A percentile compares a stretch with the other conserved stretches of the same genome.
Conservation (phyloP, 2,888 invertebrate species). For the Tanypteryx hageni region DNA sequence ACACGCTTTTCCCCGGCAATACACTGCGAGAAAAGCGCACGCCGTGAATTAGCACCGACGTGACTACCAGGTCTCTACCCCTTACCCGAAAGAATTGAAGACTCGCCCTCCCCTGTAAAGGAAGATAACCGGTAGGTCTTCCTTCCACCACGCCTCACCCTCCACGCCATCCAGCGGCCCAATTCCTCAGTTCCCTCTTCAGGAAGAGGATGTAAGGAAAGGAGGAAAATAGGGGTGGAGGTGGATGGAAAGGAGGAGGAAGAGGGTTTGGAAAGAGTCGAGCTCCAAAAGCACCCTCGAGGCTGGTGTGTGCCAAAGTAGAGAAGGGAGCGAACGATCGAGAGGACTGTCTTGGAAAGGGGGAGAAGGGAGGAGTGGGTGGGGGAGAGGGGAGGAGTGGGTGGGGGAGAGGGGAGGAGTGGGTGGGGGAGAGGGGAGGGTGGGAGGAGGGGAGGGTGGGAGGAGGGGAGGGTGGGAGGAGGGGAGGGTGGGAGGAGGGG, state of each 20-base stretch:
- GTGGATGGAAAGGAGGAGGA: neutral
- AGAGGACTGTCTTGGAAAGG: neutral
- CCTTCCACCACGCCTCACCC: neutral
- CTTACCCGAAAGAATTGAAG: neutral
- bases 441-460: neutral
- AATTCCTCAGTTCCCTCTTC: neutral
- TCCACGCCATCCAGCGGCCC: neutral
- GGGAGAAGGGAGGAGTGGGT: neutral
- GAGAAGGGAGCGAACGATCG: neutral
- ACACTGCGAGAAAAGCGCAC: neutral
- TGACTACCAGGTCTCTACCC: neutral
- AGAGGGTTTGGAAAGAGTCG: neutral
- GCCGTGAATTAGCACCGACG: neutral
- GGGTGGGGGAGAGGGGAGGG: neutral
- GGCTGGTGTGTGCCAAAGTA: neutral
- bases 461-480: neutral
- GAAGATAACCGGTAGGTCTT: constrained; percentile 4
- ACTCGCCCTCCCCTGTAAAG: neutral
- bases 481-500: neutral
- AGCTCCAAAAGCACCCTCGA: neutral
- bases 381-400: neutral
- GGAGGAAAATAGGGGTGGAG: neutral
- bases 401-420: neutral
- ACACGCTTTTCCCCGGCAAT: neutral
- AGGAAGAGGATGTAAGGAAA: neutral